Evolutionary conservation across 2,113 vertebrate species (phyloP), one percentile per base, ranked within the genome.

Genomic region (Andinoacara biseriatus): DNA sequence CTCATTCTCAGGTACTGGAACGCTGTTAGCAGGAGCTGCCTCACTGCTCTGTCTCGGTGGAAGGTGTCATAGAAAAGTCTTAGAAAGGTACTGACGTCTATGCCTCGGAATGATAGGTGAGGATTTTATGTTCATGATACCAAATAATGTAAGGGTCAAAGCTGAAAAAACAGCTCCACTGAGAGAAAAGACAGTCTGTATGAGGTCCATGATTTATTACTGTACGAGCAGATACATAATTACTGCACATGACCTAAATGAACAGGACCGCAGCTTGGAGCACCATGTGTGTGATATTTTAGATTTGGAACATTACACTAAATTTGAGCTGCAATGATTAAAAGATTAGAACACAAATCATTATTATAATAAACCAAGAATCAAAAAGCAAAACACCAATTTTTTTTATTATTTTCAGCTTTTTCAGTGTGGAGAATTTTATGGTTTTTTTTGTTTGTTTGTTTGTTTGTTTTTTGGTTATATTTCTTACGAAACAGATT

Each of bases 1-100:
- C 89, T 95, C 93, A 94, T 95, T 94, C 93, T 92, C 93, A 95
- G 93, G 91, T 94, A 93, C 93, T 94, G 91, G 93, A 95, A 93
- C 93, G 91, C 93, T 94, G 93, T 94, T 92, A 94, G 94, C 93
- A 92, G 93, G 93, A 94, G 93, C 94, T 94, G 94, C 90, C 93
- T 94, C 93, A 94, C 93, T 95, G 94, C 94, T 95, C 91, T 95
- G 94, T 95, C 93, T 95, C 94, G 94, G 92, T 95, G 94, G 94
- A 95, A 95, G 94, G 93, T 95, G 94, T 95, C 94, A 93, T 95
- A 95, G 91, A 89, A 94, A 92, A 89, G 86, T 95, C 94, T 93
- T 92, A 92, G 92, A 92, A 83, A 93, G 89, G 86, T 93, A 72
- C 93, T 94, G 94, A 94, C 90, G 90, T 86, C 93, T 90, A 17